Base-by-base conservation (phyloP, 2,797 vertebrate species). In the Gadopsis bispinosus region DNA sequence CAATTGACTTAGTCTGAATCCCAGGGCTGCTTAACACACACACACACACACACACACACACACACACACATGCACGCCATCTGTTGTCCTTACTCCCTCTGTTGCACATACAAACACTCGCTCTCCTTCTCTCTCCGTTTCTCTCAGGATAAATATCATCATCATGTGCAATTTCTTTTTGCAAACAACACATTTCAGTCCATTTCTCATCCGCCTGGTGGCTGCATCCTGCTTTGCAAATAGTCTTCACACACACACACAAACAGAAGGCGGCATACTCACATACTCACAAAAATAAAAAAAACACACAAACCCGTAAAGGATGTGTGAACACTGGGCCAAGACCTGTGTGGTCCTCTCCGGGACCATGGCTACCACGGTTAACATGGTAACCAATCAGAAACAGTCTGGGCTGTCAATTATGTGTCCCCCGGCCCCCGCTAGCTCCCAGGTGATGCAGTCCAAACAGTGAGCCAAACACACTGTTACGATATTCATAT, bases 1-100 rank as follows among this genome's bases (percentile, higher is more conserved):
- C 74, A 79, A 86, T 71, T 83, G 81, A 77, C 64, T 89, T 73
- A 69, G 62, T 65, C 66, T 83, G 63, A 85, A 75, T 87, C 79
- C 70, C 76, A 77, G 62, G 43, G 78, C 22, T 51, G 55, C 59
- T 66, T 41, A 62, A 69, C 68, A 64, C 62, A 60, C 1, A 74
- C 3, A 70, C 69, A 80, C 51, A 79, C 54, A 31, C 71, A 70
- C 4, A 58, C 69, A 79, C 35, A 50, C 76, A 7, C 77, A 79
- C 60, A 60, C 16, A 19, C 11, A 48, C 37, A 79, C 48, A 69
- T 75, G 51, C 66, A 74, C 3, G 14, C 72, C 79, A 77, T 79
- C 80, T 87, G 77, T 53, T 60, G 64, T 74, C 69, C 16, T 66
- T 35, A 17, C 55, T 39, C n/a, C 64, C 31, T 65, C 8, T 2